phyloP scores from a whole-genome alignment of 2,888 invertebrate species.

The Onthophagus sagittarius region DNA sequence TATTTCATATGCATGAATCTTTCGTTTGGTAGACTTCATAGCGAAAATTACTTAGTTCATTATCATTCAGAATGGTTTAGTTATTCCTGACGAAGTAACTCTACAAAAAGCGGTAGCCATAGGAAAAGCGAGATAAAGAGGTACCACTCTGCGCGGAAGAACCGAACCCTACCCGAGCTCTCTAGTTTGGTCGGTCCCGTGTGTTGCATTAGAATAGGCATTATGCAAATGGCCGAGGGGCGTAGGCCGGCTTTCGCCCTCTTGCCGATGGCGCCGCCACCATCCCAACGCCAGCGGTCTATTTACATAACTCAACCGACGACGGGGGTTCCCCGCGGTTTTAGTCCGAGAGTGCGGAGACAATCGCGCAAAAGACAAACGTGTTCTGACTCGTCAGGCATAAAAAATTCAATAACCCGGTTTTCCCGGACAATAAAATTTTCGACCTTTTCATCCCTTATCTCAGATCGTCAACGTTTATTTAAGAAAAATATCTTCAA shows the following conservation, averaged over 20 bases:
- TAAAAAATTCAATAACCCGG: slow-evolving; percentile 10
- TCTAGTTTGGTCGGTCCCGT: not conserved
- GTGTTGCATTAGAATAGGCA: slow-evolving; percentile 3
- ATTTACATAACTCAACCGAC: slow-evolving; percentile 6
- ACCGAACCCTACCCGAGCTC: not conserved
- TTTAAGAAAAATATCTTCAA: not conserved
- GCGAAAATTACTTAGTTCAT: not conserved
- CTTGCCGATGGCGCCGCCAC: not conserved
- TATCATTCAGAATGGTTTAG: not conserved
- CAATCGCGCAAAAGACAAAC: slow-evolving; percentile 10
- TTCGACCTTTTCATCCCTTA: not conserved
- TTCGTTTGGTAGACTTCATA: not conserved
- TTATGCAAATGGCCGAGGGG: slow-evolving; percentile 6
- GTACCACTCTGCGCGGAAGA: not conserved
- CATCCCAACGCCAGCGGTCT: not conserved
- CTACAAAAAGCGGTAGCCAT: not conserved
- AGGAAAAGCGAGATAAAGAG: not conserved
- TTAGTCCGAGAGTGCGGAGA: slow-evolving; percentile 10
- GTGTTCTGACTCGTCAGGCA: not conserved
- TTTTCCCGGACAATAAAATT: not conserved
- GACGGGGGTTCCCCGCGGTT: not conserved
- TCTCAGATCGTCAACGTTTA: not conserved
- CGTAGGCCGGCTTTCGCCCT: not conserved
- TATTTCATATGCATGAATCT: not conserved
- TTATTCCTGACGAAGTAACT: not conserved